Conservation (phyloP, 1,140 invertebrate species). For the Brachionus calyciflorus region DNA sequence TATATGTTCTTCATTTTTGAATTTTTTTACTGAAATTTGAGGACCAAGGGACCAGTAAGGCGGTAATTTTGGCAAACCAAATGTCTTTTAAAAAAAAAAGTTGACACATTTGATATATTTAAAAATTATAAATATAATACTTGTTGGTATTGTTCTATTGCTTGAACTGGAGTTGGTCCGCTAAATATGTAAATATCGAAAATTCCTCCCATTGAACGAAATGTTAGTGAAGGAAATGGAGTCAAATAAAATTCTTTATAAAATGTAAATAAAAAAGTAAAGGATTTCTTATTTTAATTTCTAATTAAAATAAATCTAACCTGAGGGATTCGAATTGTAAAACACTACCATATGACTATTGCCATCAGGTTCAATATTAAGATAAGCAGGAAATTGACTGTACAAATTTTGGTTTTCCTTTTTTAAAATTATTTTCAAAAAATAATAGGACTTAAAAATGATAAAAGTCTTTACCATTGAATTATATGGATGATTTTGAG, state of each 20-base stretch:
- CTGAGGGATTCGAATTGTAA: slow-evolving; percentile 55
- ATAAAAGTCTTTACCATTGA: neutral
- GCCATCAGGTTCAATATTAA: slow-evolving; percentile 64
- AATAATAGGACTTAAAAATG: neutral
- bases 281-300: neutral
- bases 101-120: neutral
- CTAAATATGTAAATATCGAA: slow-evolving; percentile 63
- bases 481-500: slow-evolving; percentile 40
- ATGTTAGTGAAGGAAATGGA: slow-evolving; percentile 54
- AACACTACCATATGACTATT: slow-evolving; percentile 57
- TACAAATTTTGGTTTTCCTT: slow-evolving; percentile 34
- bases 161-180: slow-evolving; percentile 61
- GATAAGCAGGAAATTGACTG: slow-evolving; percentile 66
- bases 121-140: slow-evolving; percentile 23
- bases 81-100: slow-evolving; percentile 28
- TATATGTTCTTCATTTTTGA: slow-evolving; percentile 51
- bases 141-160: slow-evolving; percentile 49
- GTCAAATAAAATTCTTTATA: slow-evolving; percentile 47
- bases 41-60: slow-evolving; percentile 64
- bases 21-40: slow-evolving; percentile 61
- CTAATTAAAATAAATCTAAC: neutral
- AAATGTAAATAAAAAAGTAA: slow-evolving; percentile 51
- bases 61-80: slow-evolving; percentile 62
- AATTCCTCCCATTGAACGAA: slow-evolving; percentile 56
- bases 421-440: neutral